Evolutionary conservation across 1,140 invertebrate genomes (phyloP), one percentile per base, ranked within the genome.

Genomic region (Akabosia matsudoensis): DNA sequence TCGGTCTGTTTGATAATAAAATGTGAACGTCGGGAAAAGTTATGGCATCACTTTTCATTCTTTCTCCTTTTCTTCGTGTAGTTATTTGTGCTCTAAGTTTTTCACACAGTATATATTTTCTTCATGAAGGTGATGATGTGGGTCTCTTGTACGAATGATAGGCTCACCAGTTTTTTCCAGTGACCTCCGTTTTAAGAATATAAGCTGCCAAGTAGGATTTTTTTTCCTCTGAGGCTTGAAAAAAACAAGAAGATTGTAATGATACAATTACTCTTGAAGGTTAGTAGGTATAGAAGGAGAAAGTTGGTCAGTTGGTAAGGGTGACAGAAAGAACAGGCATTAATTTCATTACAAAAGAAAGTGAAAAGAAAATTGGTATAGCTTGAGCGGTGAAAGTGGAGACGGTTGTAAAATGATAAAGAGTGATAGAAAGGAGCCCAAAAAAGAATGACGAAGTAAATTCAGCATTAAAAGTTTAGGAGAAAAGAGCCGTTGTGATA

Each of bases 41-140:
- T 67, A 67, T 67, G 61, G 61, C 61, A 67, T 67, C 61, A 67
- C 61, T 67, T 67, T 67, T 67, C 61, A 67, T 67, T 67, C 54
- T 56, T 22, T 24, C 22, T 22, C 54, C 3, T 56, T 24, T 22
- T 67, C 30, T 67, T 45, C 18, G 37, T 45, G 7, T 18, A 45
- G 7, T 45, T 45, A 7, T 45, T 45, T 18, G 7, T 45, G 37
- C 37, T 45, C 37, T 45, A 10, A 45, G 7, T 45, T 45, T 45
- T 45, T 45, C 37, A 45, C 37, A 45, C 37, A 45, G 37, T 7
- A 45, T n/a, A n/a, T n/a, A n/a, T 45, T 45, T 45, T 45, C 18
- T 45, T 45, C 37, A 45, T 10, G 37, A 18, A 45, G 37, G 37
- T 45, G 37, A 45, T 45, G 37, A 45, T 45, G 37, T 45, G 37